Evolutionary conservation across 2,888 invertebrate genomes (phyloP).

Genomic region (Hermaeophaga mercurialis): DNA sequence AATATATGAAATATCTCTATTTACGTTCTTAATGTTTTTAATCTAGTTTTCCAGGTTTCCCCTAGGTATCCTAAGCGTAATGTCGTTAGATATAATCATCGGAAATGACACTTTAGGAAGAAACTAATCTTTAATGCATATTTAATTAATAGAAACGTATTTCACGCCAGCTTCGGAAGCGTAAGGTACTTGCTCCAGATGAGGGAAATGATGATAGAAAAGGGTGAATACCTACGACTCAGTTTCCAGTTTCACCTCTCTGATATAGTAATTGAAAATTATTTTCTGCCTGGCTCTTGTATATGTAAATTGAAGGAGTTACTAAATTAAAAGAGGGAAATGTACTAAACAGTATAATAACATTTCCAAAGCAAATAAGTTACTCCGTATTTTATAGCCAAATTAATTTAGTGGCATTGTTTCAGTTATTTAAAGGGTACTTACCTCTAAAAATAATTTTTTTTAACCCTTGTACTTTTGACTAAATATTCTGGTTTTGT

Average conservation of each 20-base stretch:
- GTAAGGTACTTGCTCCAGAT: constrained; percentile 4
- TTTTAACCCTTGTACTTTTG: no score
- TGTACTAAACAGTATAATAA: no score
- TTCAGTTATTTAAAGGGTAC: no score
- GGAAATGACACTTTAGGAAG: constrained; percentile 52
- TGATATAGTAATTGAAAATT: constrained; percentile 12
- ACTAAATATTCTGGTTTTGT: no score
- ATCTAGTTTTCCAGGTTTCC: constrained; percentile 32
- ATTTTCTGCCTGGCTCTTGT: background rate
- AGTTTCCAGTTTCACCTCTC: constrained; percentile 1
- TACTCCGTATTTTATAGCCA: no score
- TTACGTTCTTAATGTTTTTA: no score
- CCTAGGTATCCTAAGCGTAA: constrained; percentile 30
- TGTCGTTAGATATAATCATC: constrained; percentile 49
- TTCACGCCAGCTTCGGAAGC: constrained; percentile 23
- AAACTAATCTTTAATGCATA: constrained; percentile 56
- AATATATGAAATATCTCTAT: no score
- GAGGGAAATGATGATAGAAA: constrained; percentile 5
- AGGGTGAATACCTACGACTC: constrained; percentile 6
- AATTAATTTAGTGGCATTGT: no score
- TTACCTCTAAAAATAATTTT: no score
- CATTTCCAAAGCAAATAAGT: no score
- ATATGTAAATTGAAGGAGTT: no score
- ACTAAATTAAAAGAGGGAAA: no score
- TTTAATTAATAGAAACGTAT: constrained; percentile 52